Evolutionary conservation across 2,888 invertebrate species (phyloP), one percentile per base, ranked within the genome.

Genomic region (Tipula vernalis): DNA sequence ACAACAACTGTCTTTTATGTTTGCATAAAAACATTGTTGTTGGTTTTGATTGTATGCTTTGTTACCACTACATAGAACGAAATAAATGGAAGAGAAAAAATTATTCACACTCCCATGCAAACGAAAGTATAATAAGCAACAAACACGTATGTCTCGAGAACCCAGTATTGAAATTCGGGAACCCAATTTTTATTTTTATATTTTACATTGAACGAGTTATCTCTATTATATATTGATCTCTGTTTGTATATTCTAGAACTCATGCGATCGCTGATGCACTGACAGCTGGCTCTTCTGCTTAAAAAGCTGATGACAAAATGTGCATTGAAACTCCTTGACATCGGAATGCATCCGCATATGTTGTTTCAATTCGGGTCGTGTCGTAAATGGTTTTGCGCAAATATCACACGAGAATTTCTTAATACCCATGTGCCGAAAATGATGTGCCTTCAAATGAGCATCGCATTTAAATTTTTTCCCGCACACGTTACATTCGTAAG

Each of bases 341-440:
- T 86, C 6, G 10, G 51, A 51, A 36, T 86, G 86, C 13, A 86
- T 36, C 6, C 28, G 28, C 51, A 86, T 36, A 36, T 86, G 86
- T 5, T 47, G n/a, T 86, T 36, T 86, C 18, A 86, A 36, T 51
- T 86, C 86, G 12, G 86, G 47, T 13, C 86, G 28, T 13, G 86
- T 51, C 13, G 51, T 28, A 47, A 86, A 44, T 3, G 86, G 13
- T 86, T 86, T 86, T 6, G 4, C 0, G 15, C 86, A 86, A n/a
- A 13, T 15, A 5, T 28, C 36, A 10, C 86, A 86, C 12, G 47
- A 28, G 10, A 86, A 86, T 13, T 5, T 28, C 13, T 47, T 44
- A 6, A 86, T 86, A 13, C 86, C 86, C 13, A 13, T 36, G 13
- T 86, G 86, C 12, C 86, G 86, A 86, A 86, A 86, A n/a, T 51